These are phyloP conservation scores for Alosa alosa DNA, from an alignment of 2,113 vertebrate species.

Conservation along the genomic window DNA sequence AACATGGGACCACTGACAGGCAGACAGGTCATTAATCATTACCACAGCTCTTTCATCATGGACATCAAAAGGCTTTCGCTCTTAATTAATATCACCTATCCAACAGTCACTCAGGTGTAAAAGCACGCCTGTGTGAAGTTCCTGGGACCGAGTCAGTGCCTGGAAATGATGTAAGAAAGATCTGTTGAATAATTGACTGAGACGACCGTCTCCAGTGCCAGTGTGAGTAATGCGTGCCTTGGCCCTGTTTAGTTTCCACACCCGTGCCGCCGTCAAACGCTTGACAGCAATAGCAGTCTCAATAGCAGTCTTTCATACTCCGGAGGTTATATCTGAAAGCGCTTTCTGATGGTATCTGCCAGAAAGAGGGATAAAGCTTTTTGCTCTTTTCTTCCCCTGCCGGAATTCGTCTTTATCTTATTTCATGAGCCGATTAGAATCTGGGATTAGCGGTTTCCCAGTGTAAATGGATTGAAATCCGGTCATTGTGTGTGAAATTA, in stretches of 20 bases:
- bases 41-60: neutral
- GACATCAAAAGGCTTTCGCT: constrained; percentile 31
- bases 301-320: too few species aligned
- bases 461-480: constrained; percentile 35
- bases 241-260: neutral
- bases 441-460: constrained; percentile 12
- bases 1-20: neutral
- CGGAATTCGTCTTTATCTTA: constrained; percentile 26
- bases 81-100: constrained; percentile 43
- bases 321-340: too few species aligned
- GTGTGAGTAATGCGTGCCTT: neutral
- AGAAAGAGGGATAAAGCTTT: neutral
- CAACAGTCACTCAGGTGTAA: constrained; percentile 47
- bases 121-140: constrained; percentile 31
- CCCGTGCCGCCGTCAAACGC: neutral
- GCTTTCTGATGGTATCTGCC: neutral
- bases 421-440: constrained; percentile 34
- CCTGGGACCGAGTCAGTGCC: constrained; percentile 36
- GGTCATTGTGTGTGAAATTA: constrained; percentile 25
- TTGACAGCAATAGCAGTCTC: neutral
- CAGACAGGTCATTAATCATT: constrained; percentile 24
- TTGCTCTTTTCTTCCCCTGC: neutral
- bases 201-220: constrained; percentile 25
- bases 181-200: constrained; percentile 54
- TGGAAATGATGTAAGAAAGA: constrained; percentile 12